Evolutionary conservation across 2,888 invertebrate species (phyloP).

Genomic region (Ceriagrion tenellum): DNA sequence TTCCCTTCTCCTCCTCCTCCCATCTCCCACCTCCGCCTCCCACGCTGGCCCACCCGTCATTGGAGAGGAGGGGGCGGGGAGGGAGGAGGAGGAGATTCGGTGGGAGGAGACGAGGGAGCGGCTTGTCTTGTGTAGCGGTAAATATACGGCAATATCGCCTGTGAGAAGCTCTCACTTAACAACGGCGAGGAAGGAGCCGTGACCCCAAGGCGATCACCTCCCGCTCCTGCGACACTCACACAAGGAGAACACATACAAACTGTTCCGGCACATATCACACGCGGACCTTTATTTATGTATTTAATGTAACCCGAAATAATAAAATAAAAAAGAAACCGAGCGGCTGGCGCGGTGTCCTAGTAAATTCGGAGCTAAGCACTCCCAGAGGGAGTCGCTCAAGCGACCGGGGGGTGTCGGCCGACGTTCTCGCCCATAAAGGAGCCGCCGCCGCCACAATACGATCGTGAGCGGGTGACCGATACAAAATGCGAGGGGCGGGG

Average conservation of each 20-base stretch:
- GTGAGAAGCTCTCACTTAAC: conserved; percentile 40
- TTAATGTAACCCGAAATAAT: conserved; percentile 6
- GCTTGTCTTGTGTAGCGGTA: conserved; percentile 50
- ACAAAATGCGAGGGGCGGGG: background rate
- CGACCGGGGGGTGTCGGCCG: conserved; percentile 4
- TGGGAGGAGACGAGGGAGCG: conserved; percentile 1
- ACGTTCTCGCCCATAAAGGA: background rate
- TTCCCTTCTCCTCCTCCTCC: background rate
- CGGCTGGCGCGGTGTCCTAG: background rate
- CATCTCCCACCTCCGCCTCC: background rate
- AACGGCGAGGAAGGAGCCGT: background rate
- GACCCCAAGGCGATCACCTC: conserved; percentile 21
- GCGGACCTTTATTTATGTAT: conserved; percentile 4
- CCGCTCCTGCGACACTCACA: background rate
- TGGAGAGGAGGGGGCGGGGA: background rate
- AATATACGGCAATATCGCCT: conserved; percentile 38
- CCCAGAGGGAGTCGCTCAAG: background rate
- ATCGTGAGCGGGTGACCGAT: background rate
- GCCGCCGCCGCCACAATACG: background rate
- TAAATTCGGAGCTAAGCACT: conserved; percentile 6
- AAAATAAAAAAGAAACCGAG: background rate
- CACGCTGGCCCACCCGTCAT: conserved; percentile 1
- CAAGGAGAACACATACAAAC: background rate
- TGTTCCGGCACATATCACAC: conserved; percentile 62
- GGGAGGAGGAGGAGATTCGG: background rate